Base-by-base conservation (phyloP, 2,888 invertebrate genomes). In the Acanthopleura granulata region DNA sequence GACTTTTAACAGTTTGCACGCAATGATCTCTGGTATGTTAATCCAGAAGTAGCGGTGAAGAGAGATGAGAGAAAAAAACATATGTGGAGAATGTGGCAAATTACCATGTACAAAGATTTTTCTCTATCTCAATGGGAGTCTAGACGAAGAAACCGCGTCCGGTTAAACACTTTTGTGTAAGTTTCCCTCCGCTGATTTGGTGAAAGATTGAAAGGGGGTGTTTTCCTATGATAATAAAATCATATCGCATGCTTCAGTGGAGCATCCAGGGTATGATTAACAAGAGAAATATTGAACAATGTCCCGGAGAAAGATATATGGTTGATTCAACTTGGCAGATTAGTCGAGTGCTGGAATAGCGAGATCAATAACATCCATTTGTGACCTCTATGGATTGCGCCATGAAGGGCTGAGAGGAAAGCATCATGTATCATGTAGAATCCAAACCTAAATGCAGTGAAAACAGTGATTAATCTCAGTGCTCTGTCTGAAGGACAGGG, bases 241-340 rank as follows among this genome's bases (percentile, higher is more conserved):
- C 18, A 66, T 66, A 66, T 66, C 29, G 66, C 29, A 66, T 66
- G 66, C 66, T 66, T 66, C 27, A 27, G 16, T 66, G 1, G 66
- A 25, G 22, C 16, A 16, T 16, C 29, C 66, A 27, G 66, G 66
- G 66, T 22, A 66, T 16, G 66, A 66, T 66, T 27, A 66, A 66
- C 66, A 66, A 66, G 66, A 14, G 29, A 66, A 66, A 66, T 66
- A 66, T 66, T 15, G 66, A 66, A 27, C 22, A 66, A 22, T 66
- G 25, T 66, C 29, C 16, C 66, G 6, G 18, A 27, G 25, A 66
- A 66, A 66, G 66, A 66, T 66, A 27, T 16, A 66, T 66, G 66
- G 66, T 27, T 66, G 29, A 12, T 66, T 66, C 66, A 66, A 66
- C 66, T 66, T 66, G 15, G 3, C 16, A 22, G 66, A 66, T 66